A percentile compares a stretch with the other conserved stretches of the same genome.
phyloP scores from a whole-genome alignment of 2,888 invertebrate species.

The Drosophila mulleri region DNA sequence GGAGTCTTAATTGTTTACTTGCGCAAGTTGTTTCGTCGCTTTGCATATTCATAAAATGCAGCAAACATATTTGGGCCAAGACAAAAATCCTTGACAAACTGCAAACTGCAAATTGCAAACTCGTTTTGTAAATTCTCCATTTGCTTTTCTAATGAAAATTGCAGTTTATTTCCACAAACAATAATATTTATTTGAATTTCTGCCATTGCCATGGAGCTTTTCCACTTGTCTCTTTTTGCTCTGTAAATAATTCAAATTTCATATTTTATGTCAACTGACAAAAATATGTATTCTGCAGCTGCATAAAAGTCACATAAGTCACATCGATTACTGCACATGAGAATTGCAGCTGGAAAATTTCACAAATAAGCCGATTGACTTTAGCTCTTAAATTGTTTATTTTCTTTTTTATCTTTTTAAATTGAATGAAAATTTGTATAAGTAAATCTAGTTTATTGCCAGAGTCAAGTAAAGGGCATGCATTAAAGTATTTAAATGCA shows the following conservation, averaged over 20 bases:
- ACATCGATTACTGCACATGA: constrained; percentile 39
- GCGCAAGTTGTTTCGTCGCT: constrained; percentile 39
- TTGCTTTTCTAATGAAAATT: constrained; percentile 50
- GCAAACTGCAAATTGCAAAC: constrained; percentile 43
- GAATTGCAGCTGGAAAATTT: constrained; percentile 31
- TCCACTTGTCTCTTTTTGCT: constrained; percentile 4
- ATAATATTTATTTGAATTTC: constrained; percentile 44
- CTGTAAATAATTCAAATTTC: constrained; percentile 33
- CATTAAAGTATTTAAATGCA: constrained; percentile 4
- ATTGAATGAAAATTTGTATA: constrained; percentile 16
- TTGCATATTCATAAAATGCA: constrained; percentile 61
- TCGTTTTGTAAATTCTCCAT: constrained; percentile 33
- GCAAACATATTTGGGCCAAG: constrained; percentile 34
- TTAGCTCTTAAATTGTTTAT: constrained; percentile 10
- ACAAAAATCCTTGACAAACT: constrained; percentile 44
- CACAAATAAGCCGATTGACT: constrained; percentile 45
- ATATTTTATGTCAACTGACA: constrained; percentile 41
- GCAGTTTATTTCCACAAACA: constrained; percentile 32
- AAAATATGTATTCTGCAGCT: constrained; percentile 33
- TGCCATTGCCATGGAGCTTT: constrained; percentile 23
- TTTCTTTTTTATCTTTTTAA: constrained; percentile 11
- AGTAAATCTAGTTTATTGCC: constrained; percentile 8
- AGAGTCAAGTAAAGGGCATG: not conserved
- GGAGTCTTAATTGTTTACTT: constrained; percentile 64
- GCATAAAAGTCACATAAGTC: constrained; percentile 36